These are phyloP conservation scores for Aricia artaxerxes DNA, from an alignment of 2,888 invertebrate genomes.

Conservation along the genomic window DNA sequence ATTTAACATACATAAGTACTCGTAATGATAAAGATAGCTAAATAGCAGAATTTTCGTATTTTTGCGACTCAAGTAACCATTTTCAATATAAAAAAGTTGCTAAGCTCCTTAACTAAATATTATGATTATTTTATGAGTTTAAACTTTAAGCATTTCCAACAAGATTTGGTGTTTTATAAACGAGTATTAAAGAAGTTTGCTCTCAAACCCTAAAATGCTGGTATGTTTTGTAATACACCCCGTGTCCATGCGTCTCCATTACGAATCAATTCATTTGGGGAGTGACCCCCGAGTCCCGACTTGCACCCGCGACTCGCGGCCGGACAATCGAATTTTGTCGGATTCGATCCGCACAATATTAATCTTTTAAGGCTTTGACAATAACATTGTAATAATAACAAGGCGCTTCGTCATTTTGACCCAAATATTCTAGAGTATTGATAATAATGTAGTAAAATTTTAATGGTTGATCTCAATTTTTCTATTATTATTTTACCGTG, in stretches of 20 bases:
- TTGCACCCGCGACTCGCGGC: not conserved
- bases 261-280: constrained; percentile 44
- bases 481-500: not conserved
- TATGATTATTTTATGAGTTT: too few species aligned
- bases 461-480: not conserved
- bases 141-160: too few species aligned
- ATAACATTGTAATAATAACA: constrained; percentile 7
- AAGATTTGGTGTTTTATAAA: too few species aligned
- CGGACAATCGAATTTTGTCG: constrained; percentile 10
- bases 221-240: not conserved
- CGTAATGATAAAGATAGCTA: too few species aligned
- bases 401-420: not conserved
- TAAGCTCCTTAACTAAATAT: too few species aligned
- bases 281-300: not conserved
- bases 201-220: not conserved
- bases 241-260: constrained; percentile 41
- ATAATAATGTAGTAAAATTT: not conserved
- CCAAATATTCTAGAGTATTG: not conserved
- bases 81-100: too few species aligned
- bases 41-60: too few species aligned
- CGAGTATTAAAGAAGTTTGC: not conserved
- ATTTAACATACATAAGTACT: too few species aligned
- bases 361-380: constrained; percentile 7
- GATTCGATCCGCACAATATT: constrained; percentile 1
- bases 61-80: too few species aligned